Conservation (phyloP, 2,888 invertebrate species). For the Eristalinus sepulchralis region DNA sequence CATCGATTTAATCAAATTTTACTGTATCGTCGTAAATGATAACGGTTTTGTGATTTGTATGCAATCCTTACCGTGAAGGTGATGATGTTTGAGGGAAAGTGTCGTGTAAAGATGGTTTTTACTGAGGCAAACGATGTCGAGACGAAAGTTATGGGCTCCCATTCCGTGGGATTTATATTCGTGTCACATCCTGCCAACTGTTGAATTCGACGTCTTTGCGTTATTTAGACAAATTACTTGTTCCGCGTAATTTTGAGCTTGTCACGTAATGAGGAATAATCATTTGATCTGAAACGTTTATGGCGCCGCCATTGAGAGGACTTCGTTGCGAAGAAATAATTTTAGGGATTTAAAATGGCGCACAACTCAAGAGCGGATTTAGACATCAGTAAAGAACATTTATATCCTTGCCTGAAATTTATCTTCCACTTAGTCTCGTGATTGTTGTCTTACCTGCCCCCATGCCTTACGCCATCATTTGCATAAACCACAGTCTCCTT, state of each 20-base stretch:
- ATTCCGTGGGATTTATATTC: background rate
- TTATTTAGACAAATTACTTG: background rate
- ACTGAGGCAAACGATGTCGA: background rate
- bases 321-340: too few relatives aligned
- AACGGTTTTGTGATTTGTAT: background rate
- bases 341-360: too few relatives aligned
- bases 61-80: background rate
- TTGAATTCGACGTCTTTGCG: background rate
- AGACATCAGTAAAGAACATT: too few relatives aligned
- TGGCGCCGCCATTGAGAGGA: too few relatives aligned
- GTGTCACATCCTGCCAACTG: background rate
- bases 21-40: background rate
- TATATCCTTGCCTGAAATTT: background rate
- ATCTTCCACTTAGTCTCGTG: background rate
- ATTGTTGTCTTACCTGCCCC: background rate
- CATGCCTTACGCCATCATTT: background rate
- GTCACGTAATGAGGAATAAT: background rate
- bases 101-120: background rate
- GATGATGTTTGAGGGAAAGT: background rate
- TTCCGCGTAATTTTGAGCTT: background rate
- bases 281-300: background rate
- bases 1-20: background rate
- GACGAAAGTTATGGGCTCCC: background rate
- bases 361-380: too few relatives aligned
- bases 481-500: background rate